These are phyloP conservation scores for Rhea americana DNA, from an alignment of 2,113 vertebrate genomes.

Conservation along the genomic window DNA sequence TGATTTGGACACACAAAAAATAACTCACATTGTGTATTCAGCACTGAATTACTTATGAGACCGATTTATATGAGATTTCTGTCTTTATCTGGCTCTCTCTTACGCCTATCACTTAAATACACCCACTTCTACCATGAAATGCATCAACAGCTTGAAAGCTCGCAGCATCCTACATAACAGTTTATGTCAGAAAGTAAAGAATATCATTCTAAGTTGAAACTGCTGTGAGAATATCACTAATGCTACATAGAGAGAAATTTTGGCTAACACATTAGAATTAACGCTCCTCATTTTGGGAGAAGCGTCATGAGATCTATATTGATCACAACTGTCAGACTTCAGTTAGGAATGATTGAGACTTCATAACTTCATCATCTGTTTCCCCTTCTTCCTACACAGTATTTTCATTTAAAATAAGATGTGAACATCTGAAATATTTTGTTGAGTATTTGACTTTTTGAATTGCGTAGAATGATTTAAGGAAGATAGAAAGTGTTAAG, in stretches of 20 bases:
- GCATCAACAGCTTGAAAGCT: constrained; percentile 25
- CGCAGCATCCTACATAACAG: neutral
- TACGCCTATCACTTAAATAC: constrained; percentile 7
- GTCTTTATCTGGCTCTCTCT: constrained; percentile 1
- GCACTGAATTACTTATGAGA: neutral
- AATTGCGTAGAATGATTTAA: neutral
- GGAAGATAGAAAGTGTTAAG: neutral
- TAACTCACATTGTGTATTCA: neutral
- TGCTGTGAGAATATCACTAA: neutral
- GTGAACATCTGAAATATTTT: neutral
- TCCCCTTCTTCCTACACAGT: neutral
- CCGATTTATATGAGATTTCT: neutral
- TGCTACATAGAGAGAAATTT: neutral
- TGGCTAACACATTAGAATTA: neutral
- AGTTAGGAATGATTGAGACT: neutral
- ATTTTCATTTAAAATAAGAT: neutral
- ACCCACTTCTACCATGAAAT: neutral
- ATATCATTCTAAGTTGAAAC: neutral
- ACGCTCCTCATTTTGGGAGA: neutral
- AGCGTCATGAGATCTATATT: neutral
- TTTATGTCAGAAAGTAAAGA: constrained; percentile 13
- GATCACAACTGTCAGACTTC: constrained; percentile 15
- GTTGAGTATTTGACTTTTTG: neutral
- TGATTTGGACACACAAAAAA: neutral
- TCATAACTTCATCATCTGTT: constrained; percentile 4